Percentiles rank a stretch among this genome's conserved stretches.
These are phyloP conservation scores for Polymixis flavicincta DNA, from an alignment of 2,888 invertebrate genomes.

Conservation along the genomic window DNA sequence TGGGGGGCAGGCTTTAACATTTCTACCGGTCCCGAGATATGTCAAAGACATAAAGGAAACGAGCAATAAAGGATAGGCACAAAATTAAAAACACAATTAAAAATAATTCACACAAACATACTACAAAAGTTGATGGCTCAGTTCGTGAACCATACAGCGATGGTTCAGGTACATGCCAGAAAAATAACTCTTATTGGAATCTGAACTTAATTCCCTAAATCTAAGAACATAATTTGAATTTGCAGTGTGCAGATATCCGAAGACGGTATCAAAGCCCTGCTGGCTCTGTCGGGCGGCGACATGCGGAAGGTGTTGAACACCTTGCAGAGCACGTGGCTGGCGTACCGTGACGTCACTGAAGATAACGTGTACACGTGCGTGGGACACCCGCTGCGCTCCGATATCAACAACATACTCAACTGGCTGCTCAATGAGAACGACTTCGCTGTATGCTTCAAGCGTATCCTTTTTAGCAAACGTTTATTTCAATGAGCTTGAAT, in stretches of 20 bases:
- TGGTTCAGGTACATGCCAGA: not conserved
- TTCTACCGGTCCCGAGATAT: too few relatives aligned
- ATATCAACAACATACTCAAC: slow-evolving; percentile 96
- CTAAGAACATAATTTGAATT: not conserved
- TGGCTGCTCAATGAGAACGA: slow-evolving; percentile 96
- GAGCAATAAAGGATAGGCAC: not conserved
- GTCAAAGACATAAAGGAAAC: too few relatives aligned
- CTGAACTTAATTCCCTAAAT: not conserved
- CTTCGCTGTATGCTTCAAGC: slow-evolving; percentile 93
- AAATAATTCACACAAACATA: not conserved
- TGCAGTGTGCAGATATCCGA: slow-evolving; percentile 95
- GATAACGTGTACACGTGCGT: slow-evolving; percentile 98
- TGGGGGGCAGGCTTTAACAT: too few relatives aligned
- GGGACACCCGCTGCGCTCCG: slow-evolving; percentile 97
- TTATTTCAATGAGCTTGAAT: not conserved
- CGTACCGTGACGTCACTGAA: slow-evolving; percentile 96
- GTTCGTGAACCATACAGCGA: not conserved
- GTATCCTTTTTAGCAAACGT: slow-evolving; percentile 92
- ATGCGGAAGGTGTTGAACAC: slow-evolving; percentile 99
- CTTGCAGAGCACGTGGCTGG: slow-evolving; percentile 98
- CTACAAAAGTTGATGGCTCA: not conserved
- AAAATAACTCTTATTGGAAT: not conserved
- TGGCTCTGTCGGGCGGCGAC: slow-evolving; percentile 98
- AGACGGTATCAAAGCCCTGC: slow-evolving; percentile 96
- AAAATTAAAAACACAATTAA: not conserved